These are phyloP conservation scores for Erinaceus europaeus DNA, from an alignment of 2,113 vertebrate genomes.

Conservation along the genomic window DNA sequence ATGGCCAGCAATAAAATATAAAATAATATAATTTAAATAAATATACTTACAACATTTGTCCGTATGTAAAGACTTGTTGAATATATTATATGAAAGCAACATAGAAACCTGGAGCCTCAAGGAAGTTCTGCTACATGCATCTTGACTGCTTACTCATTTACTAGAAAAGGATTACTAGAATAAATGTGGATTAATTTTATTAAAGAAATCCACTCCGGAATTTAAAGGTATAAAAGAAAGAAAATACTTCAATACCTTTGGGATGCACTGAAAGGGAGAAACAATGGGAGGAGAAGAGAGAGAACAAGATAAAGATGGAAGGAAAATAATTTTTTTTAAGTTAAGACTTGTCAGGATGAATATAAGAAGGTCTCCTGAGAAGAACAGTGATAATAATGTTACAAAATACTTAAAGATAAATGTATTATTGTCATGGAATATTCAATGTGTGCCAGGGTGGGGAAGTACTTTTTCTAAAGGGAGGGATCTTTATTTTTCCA, in stretches of 20 bases:
- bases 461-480: no score
- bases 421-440: not conserved
- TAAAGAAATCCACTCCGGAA: not conserved
- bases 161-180: not conserved
- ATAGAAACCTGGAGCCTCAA: not conserved
- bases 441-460: not conserved
- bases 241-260: not conserved
- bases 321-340: not conserved
- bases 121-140: not conserved
- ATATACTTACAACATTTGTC: not conserved
- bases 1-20: no score
- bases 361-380: not conserved
- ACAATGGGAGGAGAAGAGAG: not conserved
- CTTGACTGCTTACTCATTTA: not conserved
- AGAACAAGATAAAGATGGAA: not conserved
- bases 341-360: not conserved
- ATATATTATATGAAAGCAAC: not conserved
- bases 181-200: not conserved
- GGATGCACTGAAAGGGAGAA: not conserved
- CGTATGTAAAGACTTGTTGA: not conserved
- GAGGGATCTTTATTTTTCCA: not conserved
- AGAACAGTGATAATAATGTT: no score
- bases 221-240: not conserved
- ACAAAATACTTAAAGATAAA: not conserved
- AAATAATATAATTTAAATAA: no score